These are phyloP conservation scores for Cinclus cinclus DNA, from an alignment of 2,113 vertebrate species.

Conservation along the genomic window DNA sequence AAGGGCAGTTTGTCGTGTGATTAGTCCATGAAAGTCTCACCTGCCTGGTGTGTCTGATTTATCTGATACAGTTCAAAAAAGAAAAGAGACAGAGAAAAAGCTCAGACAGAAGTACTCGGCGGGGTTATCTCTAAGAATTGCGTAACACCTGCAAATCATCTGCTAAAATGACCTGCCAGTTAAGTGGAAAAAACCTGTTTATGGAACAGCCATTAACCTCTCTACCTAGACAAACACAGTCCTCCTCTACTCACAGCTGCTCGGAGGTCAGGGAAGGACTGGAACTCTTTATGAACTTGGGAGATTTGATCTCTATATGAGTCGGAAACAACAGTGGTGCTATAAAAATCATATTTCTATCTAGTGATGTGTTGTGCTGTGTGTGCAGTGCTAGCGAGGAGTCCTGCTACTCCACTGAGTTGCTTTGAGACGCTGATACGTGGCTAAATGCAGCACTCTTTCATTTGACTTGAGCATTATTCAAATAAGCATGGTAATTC, in stretches of 20 bases:
- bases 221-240: slow-evolving; percentile 7
- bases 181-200: slow-evolving; percentile 9
- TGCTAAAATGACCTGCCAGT: slow-evolving; percentile 50
- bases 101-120: neutral
- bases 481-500: neutral
- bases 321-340: neutral
- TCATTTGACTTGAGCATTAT: neutral
- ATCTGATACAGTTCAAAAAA: slow-evolving; percentile 9
- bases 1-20: neutral
- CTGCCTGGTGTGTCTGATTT: slow-evolving; percentile 19
- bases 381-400: neutral
- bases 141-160: slow-evolving; percentile 50
- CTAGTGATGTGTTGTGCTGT: neutral
- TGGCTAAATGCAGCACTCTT: neutral
- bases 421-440: neutral
- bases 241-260: neutral
- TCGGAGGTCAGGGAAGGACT: neutral
- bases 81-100: neutral
- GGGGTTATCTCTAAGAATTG: slow-evolving; percentile 36
- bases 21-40: neutral
- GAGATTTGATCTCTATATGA: neutral
- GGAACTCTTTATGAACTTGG: neutral
- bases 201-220: slow-evolving; percentile 16
- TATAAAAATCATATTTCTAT: neutral
- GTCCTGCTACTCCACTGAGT: rapidly evolving